Evolutionary conservation across 1,140 invertebrate genomes (phyloP).

Genomic region (Eurosta solidaginis): DNA sequence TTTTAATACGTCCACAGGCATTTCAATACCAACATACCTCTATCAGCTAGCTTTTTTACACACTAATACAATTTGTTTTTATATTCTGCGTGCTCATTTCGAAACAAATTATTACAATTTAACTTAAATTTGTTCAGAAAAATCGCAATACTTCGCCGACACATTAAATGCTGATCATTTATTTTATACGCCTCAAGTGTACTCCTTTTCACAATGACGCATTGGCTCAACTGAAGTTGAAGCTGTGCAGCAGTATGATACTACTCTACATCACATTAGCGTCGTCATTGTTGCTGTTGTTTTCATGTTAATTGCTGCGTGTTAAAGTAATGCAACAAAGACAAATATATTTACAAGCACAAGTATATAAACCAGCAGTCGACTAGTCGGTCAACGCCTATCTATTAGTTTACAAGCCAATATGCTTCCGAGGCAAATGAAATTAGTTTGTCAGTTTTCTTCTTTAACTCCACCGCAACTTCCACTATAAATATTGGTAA

Average conservation of each 20-base stretch:
- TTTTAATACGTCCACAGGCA: not conserved
- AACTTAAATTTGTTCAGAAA: not conserved
- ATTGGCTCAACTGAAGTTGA: not conserved
- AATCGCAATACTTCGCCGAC: not conserved
- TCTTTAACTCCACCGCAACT: not conserved
- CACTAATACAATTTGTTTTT: not conserved
- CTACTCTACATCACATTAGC: too few relatives aligned
- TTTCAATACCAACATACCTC: not conserved
- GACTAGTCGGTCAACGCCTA: not conserved
- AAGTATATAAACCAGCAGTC: too few relatives aligned
- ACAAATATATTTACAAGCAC: slow-evolving; percentile 12
- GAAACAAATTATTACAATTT: slow-evolving; percentile 24
- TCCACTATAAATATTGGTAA: not conserved
- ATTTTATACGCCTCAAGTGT: not conserved
- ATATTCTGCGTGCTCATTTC: not conserved
- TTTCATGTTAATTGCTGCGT: not conserved
- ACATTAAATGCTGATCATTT: not conserved
- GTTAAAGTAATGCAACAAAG: not conserved
- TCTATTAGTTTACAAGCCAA: not conserved
- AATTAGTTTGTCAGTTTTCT: not conserved
- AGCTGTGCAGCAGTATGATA: not conserved
- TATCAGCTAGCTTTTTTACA: not conserved
- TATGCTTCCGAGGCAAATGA: not conserved
- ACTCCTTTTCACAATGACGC: not conserved
- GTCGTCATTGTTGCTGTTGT: not conserved